Evolutionary conservation across 2,888 invertebrate genomes (phyloP).

Genomic region (Alcis repandata): DNA sequence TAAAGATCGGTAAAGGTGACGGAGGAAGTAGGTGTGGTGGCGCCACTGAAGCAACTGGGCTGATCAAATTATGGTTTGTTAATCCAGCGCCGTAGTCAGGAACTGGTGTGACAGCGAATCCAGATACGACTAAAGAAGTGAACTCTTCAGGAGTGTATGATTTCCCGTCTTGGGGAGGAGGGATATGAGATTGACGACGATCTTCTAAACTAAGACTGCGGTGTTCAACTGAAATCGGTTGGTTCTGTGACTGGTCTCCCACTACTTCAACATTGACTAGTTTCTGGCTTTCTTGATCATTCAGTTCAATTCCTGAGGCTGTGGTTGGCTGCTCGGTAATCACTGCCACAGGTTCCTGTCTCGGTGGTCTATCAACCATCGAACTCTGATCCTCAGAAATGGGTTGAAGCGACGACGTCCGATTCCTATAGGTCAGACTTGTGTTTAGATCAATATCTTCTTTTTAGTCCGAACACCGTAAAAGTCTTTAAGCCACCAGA

Average conservation of each 20-base stretch:
- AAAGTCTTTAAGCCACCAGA: slow-evolving; percentile 46
- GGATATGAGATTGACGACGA: slow-evolving; percentile 40
- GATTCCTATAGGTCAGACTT: slow-evolving; percentile 49
- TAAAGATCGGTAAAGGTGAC: slow-evolving; percentile 25
- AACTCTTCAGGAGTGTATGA: slow-evolving; percentile 49
- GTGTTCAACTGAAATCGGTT: slow-evolving; percentile 42
- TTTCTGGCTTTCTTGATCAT: slow-evolving; percentile 37
- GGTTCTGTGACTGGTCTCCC: slow-evolving; percentile 16
- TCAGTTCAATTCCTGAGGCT: slow-evolving; percentile 16
- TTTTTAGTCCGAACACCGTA: slow-evolving; percentile 42
- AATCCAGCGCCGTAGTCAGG: slow-evolving; percentile 33
- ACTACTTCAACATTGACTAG: slow-evolving; percentile 35
- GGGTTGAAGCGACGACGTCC: slow-evolving; percentile 45
- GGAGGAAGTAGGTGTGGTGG: slow-evolving; percentile 21
- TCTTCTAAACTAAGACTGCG: slow-evolving; percentile 45
- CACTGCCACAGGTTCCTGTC: slow-evolving; percentile 24
- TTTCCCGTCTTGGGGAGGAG: slow-evolving; percentile 45
- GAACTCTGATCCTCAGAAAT: slow-evolving; percentile 41
- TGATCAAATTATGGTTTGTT: slow-evolving; percentile 10
- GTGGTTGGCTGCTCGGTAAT: slow-evolving; percentile 30
- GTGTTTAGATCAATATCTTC: slow-evolving; percentile 39
- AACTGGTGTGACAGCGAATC: slow-evolving; percentile 46
- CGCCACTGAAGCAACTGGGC: slow-evolving; percentile 17
- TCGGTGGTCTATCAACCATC: slow-evolving; percentile 38
- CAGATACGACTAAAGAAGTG: slow-evolving; percentile 44